A percentile compares a stretch with the other conserved stretches of the same genome.
These are phyloP conservation scores for Incurvaria masculella DNA, from an alignment of 2,888 invertebrate species.

Conservation along the genomic window DNA sequence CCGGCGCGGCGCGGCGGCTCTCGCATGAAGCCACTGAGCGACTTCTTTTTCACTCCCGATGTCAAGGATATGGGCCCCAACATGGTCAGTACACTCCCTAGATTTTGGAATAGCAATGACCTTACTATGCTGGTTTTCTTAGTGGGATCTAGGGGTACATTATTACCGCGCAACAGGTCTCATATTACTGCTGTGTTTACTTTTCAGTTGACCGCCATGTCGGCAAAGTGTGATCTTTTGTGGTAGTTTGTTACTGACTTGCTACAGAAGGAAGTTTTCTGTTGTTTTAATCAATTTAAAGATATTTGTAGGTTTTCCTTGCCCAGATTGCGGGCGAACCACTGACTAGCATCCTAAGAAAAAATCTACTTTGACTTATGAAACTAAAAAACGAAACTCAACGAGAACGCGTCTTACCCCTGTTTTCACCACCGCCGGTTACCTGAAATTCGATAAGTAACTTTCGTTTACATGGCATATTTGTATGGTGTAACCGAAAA, in stretches of 20 bases:
- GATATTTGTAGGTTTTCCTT: no score
- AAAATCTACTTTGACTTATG: no score
- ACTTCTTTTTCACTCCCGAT: conserved; percentile 66
- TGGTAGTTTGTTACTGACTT: not conserved
- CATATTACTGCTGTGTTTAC: conserved; percentile 59
- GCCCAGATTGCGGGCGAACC: no score
- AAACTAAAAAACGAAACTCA: no score
- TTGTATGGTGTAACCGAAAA: no score
- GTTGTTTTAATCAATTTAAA: no score
- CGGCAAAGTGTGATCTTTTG: conserved; percentile 21
- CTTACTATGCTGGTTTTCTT: conserved; percentile 33
- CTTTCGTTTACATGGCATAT: no score
- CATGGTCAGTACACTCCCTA: conserved; percentile 58
- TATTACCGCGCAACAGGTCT: conserved; percentile 57
- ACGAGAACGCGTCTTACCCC: no score
- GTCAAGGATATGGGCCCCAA: conserved; percentile 81
- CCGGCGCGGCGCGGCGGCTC: conserved; percentile 8
- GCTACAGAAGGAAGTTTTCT: no score
- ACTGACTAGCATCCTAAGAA: no score
- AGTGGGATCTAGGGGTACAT: conserved; percentile 34
- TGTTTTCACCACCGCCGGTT: no score
- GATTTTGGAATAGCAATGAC: conserved; percentile 15
- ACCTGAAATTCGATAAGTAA: no score
- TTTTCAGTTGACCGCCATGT: conserved; percentile 61
- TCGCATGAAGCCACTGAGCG: conserved; percentile 68